Evolutionary conservation across 2,888 invertebrate genomes (phyloP).

Genomic region (Lasioglossum leucozonium): DNA sequence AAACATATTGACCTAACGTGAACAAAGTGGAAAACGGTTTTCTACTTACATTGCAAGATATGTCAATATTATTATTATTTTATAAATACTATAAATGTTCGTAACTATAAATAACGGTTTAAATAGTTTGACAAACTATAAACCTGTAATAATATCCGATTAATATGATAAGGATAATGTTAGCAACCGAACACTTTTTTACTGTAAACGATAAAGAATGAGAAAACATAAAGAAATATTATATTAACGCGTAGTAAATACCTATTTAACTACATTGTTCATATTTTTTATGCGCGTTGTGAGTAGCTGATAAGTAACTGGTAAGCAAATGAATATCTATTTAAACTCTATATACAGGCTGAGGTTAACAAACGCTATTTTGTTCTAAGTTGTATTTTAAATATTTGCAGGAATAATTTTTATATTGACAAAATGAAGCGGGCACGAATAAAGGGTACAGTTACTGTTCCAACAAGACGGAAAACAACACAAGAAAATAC

Average conservation of each 20-base stretch:
- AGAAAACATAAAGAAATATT: background rate
- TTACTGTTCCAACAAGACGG: conserved; percentile 87
- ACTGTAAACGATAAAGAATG: background rate
- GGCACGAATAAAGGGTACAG: conserved; percentile 90
- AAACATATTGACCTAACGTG: conserved; percentile 16
- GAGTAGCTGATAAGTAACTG: background rate
- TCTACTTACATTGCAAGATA: background rate
- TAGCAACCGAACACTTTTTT: background rate
- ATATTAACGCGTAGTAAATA: background rate
- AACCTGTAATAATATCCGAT: background rate
- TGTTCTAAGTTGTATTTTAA: background rate
- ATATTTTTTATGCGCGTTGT: background rate
- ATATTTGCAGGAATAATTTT: conserved; percentile 18
- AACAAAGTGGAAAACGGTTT: conserved; percentile 1
- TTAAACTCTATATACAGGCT: background rate
- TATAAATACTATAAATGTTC: background rate
- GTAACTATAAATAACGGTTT: background rate
- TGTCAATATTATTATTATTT: background rate
- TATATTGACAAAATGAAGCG: conserved; percentile 76
- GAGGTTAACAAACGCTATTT: background rate
- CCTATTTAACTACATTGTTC: background rate
- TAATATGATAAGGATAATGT: background rate
- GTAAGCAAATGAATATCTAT: conserved; percentile 8
- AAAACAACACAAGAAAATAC: conserved; percentile 75
- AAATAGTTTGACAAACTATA: background rate